Evolutionary conservation across 2,888 invertebrate species (phyloP).

Genomic region (Xylophagus ater): DNA sequence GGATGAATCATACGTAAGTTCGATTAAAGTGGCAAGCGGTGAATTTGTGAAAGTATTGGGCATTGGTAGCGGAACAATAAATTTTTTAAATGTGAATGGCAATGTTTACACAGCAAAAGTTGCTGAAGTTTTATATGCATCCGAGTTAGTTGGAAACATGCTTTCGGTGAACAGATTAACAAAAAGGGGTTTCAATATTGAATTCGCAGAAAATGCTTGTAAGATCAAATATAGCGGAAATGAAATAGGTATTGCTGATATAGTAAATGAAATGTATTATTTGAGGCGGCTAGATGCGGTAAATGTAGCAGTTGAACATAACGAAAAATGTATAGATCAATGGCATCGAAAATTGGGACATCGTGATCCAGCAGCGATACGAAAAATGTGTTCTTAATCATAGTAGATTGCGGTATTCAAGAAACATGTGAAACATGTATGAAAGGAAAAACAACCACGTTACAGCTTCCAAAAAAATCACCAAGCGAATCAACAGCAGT

Average conservation of each 20-base stretch:
- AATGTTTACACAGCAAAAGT: slow-evolving; percentile 2
- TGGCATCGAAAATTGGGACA: neutral
- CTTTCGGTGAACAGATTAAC: slow-evolving; percentile 10
- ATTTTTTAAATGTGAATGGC: slow-evolving; percentile 8
- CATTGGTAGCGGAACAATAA: slow-evolving; percentile 11
- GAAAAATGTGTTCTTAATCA: slow-evolving; percentile 7
- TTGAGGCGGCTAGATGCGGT: too few species aligned
- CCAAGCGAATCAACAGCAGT: too few species aligned
- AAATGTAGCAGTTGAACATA: too few species aligned
- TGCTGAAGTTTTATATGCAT: slow-evolving; percentile 15
- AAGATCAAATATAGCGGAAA: slow-evolving; percentile 1
- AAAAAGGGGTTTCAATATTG: slow-evolving; percentile 4
- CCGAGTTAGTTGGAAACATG: slow-evolving; percentile 14
- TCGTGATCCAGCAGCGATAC: too few species aligned
- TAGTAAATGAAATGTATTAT: slow-evolving; percentile 1
- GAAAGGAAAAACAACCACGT: slow-evolving; percentile 20
- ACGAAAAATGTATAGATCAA: neutral
- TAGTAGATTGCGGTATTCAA: too few species aligned
- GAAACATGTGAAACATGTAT: too few species aligned
- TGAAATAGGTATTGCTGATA: slow-evolving; percentile 4
- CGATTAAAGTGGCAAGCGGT: too few species aligned
- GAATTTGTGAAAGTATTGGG: slow-evolving; percentile 12
- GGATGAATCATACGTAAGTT: slow-evolving; percentile 13
- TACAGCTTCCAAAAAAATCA: too few species aligned
- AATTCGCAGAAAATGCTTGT: slow-evolving; percentile 1